Conservation (phyloP, 2,888 invertebrate genomes). For the Drosophila imparisetae region DNA sequence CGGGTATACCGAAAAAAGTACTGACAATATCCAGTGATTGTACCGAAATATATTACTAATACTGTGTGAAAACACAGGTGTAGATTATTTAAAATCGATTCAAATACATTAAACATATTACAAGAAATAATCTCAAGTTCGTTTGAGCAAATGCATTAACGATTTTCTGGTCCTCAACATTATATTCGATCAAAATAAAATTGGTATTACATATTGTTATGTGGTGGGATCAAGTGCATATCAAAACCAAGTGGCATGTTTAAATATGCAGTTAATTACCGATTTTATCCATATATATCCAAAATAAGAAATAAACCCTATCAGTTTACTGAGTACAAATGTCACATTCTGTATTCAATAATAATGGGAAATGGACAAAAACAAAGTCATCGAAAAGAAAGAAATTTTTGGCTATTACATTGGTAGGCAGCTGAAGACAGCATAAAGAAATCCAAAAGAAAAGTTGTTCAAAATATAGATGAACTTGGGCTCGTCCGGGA, state of each 20-base stretch:
- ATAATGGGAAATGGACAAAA: background rate
- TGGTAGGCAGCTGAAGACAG: background rate
- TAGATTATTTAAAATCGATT: background rate
- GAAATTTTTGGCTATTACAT: background rate
- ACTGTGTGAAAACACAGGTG: background rate
- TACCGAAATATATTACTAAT: too few species aligned
- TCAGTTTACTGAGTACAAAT: background rate
- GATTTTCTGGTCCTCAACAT: too few species aligned
- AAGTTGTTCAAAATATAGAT: background rate
- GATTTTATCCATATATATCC: background rate
- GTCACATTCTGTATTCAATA: background rate
- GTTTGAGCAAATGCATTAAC: background rate
- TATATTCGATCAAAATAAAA: too few species aligned
- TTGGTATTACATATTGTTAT: background rate
- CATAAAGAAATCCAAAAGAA: background rate
- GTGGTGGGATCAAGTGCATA: background rate
- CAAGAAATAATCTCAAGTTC: background rate
- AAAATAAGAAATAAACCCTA: background rate
- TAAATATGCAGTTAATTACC: background rate
- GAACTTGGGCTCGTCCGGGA: slow-evolving; percentile 85
- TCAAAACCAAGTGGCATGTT: too few species aligned
- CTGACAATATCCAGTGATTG: too few species aligned
- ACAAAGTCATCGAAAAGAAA: background rate
- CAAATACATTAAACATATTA: too few species aligned
- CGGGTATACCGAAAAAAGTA: too few species aligned